Evolutionary conservation across 2,797 vertebrate genomes (phyloP), one percentile per base, ranked within the genome.

Genomic region (Denticeps clupeoides): DNA sequence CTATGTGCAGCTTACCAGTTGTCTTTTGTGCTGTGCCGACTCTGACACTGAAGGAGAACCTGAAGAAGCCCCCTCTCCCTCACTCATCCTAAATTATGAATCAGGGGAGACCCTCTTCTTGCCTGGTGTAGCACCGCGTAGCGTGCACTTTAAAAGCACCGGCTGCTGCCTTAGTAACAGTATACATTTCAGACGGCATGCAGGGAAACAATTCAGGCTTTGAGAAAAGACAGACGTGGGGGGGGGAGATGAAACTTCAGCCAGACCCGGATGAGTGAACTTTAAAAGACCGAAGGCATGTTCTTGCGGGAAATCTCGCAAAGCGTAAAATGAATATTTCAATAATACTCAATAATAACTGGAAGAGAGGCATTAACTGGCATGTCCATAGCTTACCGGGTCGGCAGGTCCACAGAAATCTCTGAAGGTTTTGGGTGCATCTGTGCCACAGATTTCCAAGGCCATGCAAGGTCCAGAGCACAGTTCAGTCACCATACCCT

Each of bases 341-440:
- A n/a, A n/a, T n/a, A n/a, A n/a, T n/a, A n/a, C n/a, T n/a, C n/a
- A n/a, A n/a, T n/a, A n/a, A n/a, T n/a, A n/a, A n/a, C n/a, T n/a
- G n/a, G n/a, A n/a, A n/a, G n/a, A n/a, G n/a, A n/a, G n/a, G n/a
- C n/a, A n/a, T n/a, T n/a, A n/a, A n/a, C n/a, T n/a, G n/a, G n/a
- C 4, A 25, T 12, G 44, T 42, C 35, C 37, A 41, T 47, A 33
- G 93, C 93, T 93, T 80, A 99, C 95, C 38, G 95, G 92, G 68
- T 97, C 90, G 5, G 84, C 75, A 11, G 95, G 93, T 10, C 93
- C 93, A 59, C 91, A 97, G 67, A 91, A 88, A 16, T 90, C 86
- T 67, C 93, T 79, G 73, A 99, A 99, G 26, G 75, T 66, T 75
- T 80, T 85, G 2, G 80, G 68, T 45, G 77, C 18, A 12, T 91